These are phyloP conservation scores for Toxonevra muliebris DNA, from an alignment of 2,888 invertebrate species.

Conservation along the genomic window DNA sequence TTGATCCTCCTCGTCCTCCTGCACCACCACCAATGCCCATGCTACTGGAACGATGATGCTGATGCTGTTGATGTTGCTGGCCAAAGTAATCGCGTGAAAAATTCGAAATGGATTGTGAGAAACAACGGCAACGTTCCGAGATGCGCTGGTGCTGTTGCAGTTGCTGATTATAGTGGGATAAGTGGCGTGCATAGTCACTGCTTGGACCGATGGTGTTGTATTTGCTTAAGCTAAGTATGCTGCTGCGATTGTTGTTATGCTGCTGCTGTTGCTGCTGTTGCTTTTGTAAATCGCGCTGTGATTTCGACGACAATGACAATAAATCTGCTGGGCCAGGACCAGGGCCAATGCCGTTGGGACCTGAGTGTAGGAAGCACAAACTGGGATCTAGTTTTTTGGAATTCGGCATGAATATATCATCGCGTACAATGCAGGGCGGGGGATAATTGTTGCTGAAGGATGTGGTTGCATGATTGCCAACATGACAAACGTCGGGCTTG, in stretches of 20 bases:
- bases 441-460: conserved; percentile 43
- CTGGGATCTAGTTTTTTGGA: conserved; percentile 56
- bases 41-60: conserved; percentile 22
- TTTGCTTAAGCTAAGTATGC: conserved; percentile 53
- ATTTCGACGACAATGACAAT: conserved; percentile 34
- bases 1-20: conserved; percentile 7
- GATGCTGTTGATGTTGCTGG: conserved; percentile 41
- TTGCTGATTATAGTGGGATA: conserved; percentile 57
- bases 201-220: conserved; percentile 65
- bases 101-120: conserved; percentile 63
- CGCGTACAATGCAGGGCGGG: conserved; percentile 50
- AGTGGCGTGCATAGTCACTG: conserved; percentile 62
- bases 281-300: conserved; percentile 39
- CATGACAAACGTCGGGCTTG: conserved; percentile 53
- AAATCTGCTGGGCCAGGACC: conserved; percentile 10
- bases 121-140: conserved; percentile 61
- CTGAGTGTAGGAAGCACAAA: conserved; percentile 51
- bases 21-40: background rate
- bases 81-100: conserved; percentile 56
- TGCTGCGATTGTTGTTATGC: conserved; percentile 38
- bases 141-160: conserved; percentile 51
- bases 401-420: conserved; percentile 55
- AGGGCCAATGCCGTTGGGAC: conserved; percentile 12
- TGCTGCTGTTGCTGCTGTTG: conserved; percentile 37
- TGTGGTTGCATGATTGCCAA: conserved; percentile 33